Evolutionary conservation across 1,140 invertebrate genomes (phyloP), one percentile per base, ranked within the genome.

Genomic region (Hyphantria cunea): DNA sequence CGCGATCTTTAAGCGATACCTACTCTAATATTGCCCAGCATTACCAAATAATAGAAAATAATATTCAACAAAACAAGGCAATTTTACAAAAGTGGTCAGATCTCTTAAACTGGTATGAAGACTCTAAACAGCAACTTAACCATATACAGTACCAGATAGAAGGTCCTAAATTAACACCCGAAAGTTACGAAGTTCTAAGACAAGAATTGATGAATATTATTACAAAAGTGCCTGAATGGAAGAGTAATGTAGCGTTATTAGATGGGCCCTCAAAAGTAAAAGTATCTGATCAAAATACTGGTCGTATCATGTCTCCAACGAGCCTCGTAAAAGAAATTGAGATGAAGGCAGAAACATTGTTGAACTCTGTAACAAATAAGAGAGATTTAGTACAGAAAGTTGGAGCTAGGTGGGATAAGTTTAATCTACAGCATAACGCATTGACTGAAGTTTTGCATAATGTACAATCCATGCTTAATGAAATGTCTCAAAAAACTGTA

Each of bases 81-180:
- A 92, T 93, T 12, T 88, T 98, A 15, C 94, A 97, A 80, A 96
- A 96, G 67, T 98, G 97, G 96, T 93, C 93, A 0, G 95, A 97
- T 68, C 92, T 98, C 25, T 79, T 96, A 11, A 95, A 94, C 60
- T 97, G 96, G 95, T 94, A 95, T 66, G 93, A 95, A 65, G 96
- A 97, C 64, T 94, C 95, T n/a, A 94, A 93, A 60, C 95, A 95
- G 70, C 95, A 96, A 74, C 78, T 98, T 50, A 93, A 94, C 59
- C 95, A 97, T 69, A 92, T 96, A 39, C 94, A 96, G 74, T 96
- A 96, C 72, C 95, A 96, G 84, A 85, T 96, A 9, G 94, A 96
- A 50, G 94, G 95, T 9, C 93, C 92, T 65, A 96, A 95, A 88
- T 93, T 93, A 45, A 92, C 92, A 3, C 91, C 94, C 1, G 92